phyloP scores from a whole-genome alignment of 2,797 vertebrate species.

The Urosaurus nigricauda region DNA sequence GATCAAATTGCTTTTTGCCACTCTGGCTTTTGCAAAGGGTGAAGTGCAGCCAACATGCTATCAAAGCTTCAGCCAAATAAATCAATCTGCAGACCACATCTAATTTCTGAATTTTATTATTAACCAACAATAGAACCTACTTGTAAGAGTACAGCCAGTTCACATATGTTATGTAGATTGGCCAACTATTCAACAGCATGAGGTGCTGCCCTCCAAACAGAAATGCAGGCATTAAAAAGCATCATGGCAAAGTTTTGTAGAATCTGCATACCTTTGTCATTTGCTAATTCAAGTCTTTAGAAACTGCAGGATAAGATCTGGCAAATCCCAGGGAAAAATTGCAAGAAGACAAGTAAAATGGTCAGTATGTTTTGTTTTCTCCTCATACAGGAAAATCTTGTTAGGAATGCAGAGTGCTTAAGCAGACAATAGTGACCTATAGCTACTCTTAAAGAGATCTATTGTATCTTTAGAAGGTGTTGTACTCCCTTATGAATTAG shows the following conservation, averaged over 20 bases:
- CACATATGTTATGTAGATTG: background rate
- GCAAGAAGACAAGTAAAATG: background rate
- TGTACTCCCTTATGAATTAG: background rate
- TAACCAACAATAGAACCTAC: conserved; percentile 3
- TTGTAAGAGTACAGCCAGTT: conserved; percentile 3
- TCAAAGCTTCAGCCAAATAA: conserved; percentile 46
- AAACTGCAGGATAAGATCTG: conserved; percentile 27
- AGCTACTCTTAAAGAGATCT: background rate
- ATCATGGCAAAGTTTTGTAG: conserved; percentile 11
- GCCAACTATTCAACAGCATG: background rate
- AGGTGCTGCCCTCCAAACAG: background rate
- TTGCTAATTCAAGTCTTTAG: conserved; percentile 38
- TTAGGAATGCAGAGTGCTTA: background rate
- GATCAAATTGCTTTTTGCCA: background rate
- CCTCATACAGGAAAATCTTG: background rate
- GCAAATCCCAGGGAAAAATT: background rate
- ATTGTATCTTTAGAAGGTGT: background rate
- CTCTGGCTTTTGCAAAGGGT: conserved; percentile 36
- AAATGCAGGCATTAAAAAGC: background rate
- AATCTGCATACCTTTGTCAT: conserved; percentile 16
- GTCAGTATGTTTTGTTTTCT: background rate
- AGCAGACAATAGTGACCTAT: background rate
- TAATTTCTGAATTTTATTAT: conserved; percentile 23
- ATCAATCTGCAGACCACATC: conserved; percentile 13
- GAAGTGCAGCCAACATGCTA: conserved; percentile 30